These are phyloP conservation scores for Tethya wilhelma DNA, from an alignment of 37 sponge, comb jelly and placozoan genomes.

Conservation along the genomic window DNA sequence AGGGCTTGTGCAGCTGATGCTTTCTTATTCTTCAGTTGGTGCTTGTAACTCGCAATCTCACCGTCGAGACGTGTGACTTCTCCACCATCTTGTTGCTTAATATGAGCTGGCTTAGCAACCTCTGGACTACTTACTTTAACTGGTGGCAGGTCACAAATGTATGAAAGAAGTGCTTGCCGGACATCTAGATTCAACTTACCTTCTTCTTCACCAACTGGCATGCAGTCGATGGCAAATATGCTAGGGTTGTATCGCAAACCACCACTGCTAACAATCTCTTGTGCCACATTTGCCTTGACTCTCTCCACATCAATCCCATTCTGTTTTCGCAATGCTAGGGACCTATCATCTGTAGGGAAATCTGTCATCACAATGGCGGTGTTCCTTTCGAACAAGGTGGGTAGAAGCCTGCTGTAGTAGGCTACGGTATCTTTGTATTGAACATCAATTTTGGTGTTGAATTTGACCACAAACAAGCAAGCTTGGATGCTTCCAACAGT, in stretches of 20 bases:
- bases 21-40: not conserved
- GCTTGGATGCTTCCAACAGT: slow-evolving; percentile 3
- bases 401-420: slow-evolving; percentile 45
- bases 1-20: not conserved
- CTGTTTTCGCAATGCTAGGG: not conserved
- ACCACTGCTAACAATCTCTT: not conserved
- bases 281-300: slow-evolving; percentile 3
- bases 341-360: slow-evolving; percentile 20
- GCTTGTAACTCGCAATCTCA: slow-evolving; percentile 23
- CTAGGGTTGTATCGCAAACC: slow-evolving; percentile 2
- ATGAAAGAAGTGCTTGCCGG: slow-evolving; percentile 3
- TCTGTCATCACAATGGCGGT: slow-evolving; percentile 38
- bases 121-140: not conserved
- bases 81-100: slow-evolving; percentile 8
- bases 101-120: slow-evolving; percentile 33
- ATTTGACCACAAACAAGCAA: slow-evolving; percentile 30
- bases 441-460: slow-evolving; percentile 39
- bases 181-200: not conserved
- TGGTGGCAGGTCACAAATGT: slow-evolving; percentile 8
- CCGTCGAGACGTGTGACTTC: slow-evolving; percentile 13
- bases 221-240: slow-evolving; percentile 36
- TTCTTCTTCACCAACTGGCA: slow-evolving; percentile 24
- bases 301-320: slow-evolving; percentile 30
- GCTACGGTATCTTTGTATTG: slow-evolving; percentile 41
- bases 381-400: slow-evolving; percentile 35